Evolutionary conservation across 2,888 invertebrate species (phyloP), one percentile per base, ranked within the genome.

Genomic region (Bombylius major): DNA sequence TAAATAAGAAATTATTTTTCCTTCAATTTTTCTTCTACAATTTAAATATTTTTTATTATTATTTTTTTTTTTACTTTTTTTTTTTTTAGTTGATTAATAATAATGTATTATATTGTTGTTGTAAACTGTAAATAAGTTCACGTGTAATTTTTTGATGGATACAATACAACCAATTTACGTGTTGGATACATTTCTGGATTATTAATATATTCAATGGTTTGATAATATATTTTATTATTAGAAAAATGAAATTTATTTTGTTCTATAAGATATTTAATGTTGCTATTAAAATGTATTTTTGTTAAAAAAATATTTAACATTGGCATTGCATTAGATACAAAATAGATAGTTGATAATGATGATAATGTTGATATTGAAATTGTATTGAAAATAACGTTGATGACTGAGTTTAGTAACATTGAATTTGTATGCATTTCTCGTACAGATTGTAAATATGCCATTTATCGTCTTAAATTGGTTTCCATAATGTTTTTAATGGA

Each of bases 91-190:
- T 23, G 23, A 23, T 23, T 23, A 23, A 2, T 23, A 23, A 2
- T 23, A 23, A 23, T 23, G 23, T 23, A 23, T 1, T 23, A 23
- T 23, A 1, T 23, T 23, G 23, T 23, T 23, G 23, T 23, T 23
- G 23, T 23, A 23, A n/a, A 23, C 23, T 23, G 23, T 23, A 23
- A 23, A 42, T 5, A 5, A 42, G 5, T 50, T 55, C 55, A 55
- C 32, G 55, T 55, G 47, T 55, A 55, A 23, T 55, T 55, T 39
- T 55, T 55, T 14, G 55, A 50, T 14, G 55, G 55, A 34, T 50
- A 55, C 11, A 46, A 50, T 32, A 55, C 50, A 31, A 47, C 55
- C 36, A 55, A 46, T 55, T 55, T 55, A 50, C 55, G 55, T 55
- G 47, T 13, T 51, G 55, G 55, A 55, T 51, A 50, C 55, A 55